Conservation (phyloP, 1,140 invertebrate species). For the Condylostylus longicornis region DNA sequence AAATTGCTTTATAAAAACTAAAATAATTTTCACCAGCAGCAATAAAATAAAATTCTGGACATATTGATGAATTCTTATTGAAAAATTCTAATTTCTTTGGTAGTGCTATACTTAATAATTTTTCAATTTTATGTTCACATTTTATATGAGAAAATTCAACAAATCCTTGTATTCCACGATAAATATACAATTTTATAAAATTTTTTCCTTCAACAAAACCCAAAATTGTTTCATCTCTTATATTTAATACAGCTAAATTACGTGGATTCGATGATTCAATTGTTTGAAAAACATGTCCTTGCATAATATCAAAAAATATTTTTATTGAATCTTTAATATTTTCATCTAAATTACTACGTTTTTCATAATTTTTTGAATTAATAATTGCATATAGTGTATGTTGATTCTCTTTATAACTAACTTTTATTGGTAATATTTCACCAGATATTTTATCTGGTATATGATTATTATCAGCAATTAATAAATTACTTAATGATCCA, state of each 20-base stretch:
- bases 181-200: slow-evolving; percentile 16
- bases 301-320: slow-evolving; percentile 5
- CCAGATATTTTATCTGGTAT: background rate
- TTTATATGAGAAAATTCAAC: no score
- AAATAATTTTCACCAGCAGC: no score
- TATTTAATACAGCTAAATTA: slow-evolving; percentile 14
- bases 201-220: slow-evolving; percentile 23
- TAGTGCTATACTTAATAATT: no score
- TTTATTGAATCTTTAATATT: slow-evolving; percentile 1
- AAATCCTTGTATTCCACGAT: slow-evolving; percentile 26
- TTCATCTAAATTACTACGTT: slow-evolving; percentile 1
- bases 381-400: slow-evolving; percentile 6
- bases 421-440: slow-evolving; percentile 7
- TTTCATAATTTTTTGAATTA: background rate
- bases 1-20: no score
- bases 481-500: background rate
- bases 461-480: background rate
- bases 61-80: no score
- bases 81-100: no score
- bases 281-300: slow-evolving; percentile 21
- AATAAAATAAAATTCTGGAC: no score
- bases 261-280: slow-evolving; percentile 14
- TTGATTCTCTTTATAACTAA: background rate
- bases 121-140: no score
- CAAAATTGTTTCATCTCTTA: slow-evolving; percentile 22